Evolutionary conservation across 2,113 vertebrate species (phyloP), one percentile per base, ranked within the genome.

Genomic region (Ibidorhyncha struthersii): DNA sequence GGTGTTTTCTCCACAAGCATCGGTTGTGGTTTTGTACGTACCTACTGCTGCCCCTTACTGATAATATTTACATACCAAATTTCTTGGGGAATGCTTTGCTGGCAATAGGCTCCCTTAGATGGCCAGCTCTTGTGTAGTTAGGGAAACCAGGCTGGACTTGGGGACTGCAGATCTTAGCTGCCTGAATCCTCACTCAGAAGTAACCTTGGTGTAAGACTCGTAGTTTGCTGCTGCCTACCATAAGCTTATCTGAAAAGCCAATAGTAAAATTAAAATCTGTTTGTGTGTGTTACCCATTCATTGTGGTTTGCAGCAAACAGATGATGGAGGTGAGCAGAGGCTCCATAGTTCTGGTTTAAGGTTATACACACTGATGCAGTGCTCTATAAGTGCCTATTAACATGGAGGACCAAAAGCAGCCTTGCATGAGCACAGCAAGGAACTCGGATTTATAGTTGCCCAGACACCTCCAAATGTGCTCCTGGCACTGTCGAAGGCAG

Each of bases 1-100:
- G 29, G 0, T 0, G 9, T 69, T 62, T 82, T 45, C 56, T 59
- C 26, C n/a, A 34, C 0, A 1, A 32, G 6, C 9, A 23, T 52
- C 62, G 40, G 32, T 25, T 43, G 30, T 40, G 20, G 15, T 23
- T 53, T 70, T 61, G 8, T 50, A 20, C 20, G 18, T 50, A 40
- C 52, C 34, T 81, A 23, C 49, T 70, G 47, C 65, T 94, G 65
- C 45, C 65, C 86, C 71, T 82, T 69, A 15, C 78, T 82, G 69
- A 43, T 85, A 50, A 69, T 17, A 18, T 40, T 79, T 77, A 73
- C 26, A 40, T 40, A 30, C n/a, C 8, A 20, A 10, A n/a, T 90
- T 45, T 30, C n/a, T 65, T 17, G 14, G 30, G 50, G 55, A 55
- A 18, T 1, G 5, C 26, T 70, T 81, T 58, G 30, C 55, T 80